phyloP scores from a whole-genome alignment of 2,888 invertebrate genomes.

The Athetis lepigone region DNA sequence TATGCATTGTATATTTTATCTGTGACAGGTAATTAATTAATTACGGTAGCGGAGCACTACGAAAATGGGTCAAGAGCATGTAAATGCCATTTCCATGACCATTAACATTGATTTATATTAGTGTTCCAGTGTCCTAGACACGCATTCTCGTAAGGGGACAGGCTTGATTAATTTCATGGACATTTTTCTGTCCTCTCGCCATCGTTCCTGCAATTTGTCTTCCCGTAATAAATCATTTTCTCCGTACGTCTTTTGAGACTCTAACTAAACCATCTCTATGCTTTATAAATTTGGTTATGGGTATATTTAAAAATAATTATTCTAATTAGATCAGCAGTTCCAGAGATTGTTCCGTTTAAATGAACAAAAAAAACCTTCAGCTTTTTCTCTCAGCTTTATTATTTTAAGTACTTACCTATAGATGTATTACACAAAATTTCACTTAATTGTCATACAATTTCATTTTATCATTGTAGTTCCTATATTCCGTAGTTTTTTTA shows the following conservation, averaged over 20 bases:
- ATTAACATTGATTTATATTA: slow-evolving; percentile 32
- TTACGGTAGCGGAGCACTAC: background rate
- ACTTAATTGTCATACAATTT: too few relatives aligned
- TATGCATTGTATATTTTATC: slow-evolving; percentile 1
- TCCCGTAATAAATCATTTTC: slow-evolving; percentile 9
- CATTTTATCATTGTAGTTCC: too few relatives aligned
- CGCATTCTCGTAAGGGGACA: background rate
- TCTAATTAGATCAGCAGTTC: too few relatives aligned
- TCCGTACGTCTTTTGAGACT: background rate
- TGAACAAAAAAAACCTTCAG: too few relatives aligned
- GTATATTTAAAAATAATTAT: too few relatives aligned
- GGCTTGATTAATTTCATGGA: slow-evolving; percentile 9
- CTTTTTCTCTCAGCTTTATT: too few relatives aligned
- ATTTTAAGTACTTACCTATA: too few relatives aligned
- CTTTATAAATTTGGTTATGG: too few relatives aligned
- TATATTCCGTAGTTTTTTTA: too few relatives aligned
- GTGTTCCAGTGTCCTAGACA: background rate
- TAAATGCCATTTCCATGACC: slow-evolving; percentile 12
- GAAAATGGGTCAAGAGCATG: slow-evolving; percentile 6
- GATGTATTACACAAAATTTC: too few relatives aligned
- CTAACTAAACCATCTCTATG: too few relatives aligned
- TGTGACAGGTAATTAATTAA: slow-evolving; percentile 36
- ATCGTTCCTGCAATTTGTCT: slow-evolving; percentile 12
- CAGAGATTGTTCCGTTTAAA: too few relatives aligned
- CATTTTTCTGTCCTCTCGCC: background rate